These are phyloP conservation scores for Ginglymostoma cirratum DNA, from an alignment of 2,113 vertebrate genomes.

Conservation along the genomic window DNA sequence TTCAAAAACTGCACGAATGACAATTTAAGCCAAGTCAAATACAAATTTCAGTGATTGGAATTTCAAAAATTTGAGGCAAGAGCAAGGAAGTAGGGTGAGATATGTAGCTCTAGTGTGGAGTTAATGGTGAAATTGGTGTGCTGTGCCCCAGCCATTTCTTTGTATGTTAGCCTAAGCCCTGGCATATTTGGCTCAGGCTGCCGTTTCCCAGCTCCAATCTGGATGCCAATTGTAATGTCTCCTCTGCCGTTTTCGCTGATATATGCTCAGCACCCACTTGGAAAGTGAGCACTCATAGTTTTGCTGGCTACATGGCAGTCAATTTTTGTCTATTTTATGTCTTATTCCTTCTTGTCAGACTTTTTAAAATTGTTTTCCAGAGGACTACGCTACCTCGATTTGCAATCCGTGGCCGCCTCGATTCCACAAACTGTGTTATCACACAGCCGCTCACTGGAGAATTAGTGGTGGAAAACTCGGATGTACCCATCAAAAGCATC, in stretches of 20 bases:
- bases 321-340: background rate
- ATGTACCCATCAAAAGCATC: slow-evolving; percentile 78
- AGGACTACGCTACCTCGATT: slow-evolving; percentile 77
- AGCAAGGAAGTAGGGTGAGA: background rate
- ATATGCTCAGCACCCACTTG: background rate
- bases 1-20: background rate
- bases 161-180: background rate
- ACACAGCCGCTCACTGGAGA: slow-evolving; percentile 83
- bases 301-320: background rate
- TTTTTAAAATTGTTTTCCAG: slow-evolving; percentile 46
- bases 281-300: background rate
- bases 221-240: background rate
- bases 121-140: background rate
- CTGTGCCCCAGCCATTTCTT: background rate
- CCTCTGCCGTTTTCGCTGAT: background rate
- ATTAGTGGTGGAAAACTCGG: slow-evolving; percentile 78
- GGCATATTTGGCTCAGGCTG: background rate
- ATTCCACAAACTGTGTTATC: slow-evolving; percentile 80
- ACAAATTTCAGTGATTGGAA: background rate
- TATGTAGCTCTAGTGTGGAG: background rate
- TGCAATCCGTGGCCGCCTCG: slow-evolving; percentile 77
- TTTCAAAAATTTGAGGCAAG: background rate
- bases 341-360: background rate
- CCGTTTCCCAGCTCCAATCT: background rate
- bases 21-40: background rate